These are phyloP conservation scores for Drosophila equinoxialis DNA, from an alignment of 1,140 invertebrate species.

Conservation along the genomic window DNA sequence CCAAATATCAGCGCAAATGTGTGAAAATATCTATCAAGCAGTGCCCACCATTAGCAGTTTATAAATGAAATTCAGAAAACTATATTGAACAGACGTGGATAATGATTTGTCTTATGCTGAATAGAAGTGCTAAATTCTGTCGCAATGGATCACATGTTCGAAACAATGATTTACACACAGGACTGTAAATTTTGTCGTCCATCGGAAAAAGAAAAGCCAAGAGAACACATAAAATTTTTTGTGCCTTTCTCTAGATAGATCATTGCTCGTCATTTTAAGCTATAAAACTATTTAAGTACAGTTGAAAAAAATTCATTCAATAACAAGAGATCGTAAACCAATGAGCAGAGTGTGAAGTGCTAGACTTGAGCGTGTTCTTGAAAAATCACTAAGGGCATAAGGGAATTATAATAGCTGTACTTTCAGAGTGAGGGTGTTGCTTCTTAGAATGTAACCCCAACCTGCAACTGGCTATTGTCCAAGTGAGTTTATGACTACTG, in stretches of 20 bases:
- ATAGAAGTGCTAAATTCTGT: constrained; percentile 20
- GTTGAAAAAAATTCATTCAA: constrained; percentile 48
- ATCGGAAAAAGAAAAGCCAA: not conserved
- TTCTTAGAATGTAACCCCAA: constrained; percentile 35
- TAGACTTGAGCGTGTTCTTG: constrained; percentile 9
- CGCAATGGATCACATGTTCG: constrained; percentile 32
- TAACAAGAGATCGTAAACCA: constrained; percentile 36
- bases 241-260: constrained; percentile 20
- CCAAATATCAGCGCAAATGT: constrained; percentile 21
- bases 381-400: not conserved
- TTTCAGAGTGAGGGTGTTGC: constrained; percentile 9
- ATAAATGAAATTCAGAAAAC: constrained; percentile 28
- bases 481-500: constrained; percentile 40
- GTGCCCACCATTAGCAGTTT: constrained; percentile 43
- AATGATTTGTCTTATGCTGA: constrained; percentile 38
- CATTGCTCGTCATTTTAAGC: constrained; percentile 42
- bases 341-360: constrained; percentile 16
- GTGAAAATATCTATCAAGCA: constrained; percentile 30
- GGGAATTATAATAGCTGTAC: not conserved
- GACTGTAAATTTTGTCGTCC: constrained; percentile 53
- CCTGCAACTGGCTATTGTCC: constrained; percentile 16
- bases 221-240: constrained; percentile 27
- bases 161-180: constrained; percentile 36
- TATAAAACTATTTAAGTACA: constrained; percentile 35
- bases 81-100: not conserved